These are phyloP conservation scores for Salvelinus fontinalis DNA, from an alignment of 2,113 vertebrate species.

Conservation along the genomic window DNA sequence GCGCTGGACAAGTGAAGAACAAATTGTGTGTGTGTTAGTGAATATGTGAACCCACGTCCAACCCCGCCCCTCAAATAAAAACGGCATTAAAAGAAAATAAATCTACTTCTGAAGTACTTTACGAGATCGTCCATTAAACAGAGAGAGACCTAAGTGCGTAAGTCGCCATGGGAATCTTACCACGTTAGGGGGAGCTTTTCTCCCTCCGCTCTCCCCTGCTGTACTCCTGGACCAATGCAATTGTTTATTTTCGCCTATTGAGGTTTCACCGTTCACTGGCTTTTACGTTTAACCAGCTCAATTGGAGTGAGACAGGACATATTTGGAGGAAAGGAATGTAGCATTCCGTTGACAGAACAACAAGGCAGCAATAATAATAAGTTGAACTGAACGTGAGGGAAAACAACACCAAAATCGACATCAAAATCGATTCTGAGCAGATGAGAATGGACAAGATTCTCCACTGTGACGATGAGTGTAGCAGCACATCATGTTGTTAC, in stretches of 20 bases:
- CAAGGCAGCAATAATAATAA: slow-evolving; percentile 51
- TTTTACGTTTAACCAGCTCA: slow-evolving; percentile 74
- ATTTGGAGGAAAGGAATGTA: slow-evolving; percentile 71
- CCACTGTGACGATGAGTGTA: slow-evolving; percentile 25
- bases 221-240: slow-evolving; percentile 70
- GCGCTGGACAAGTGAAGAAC: slow-evolving; percentile 62
- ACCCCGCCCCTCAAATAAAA: slow-evolving; percentile 64
- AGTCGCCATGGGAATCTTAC: slow-evolving; percentile 72
- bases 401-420: slow-evolving; percentile 5
- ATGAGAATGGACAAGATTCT: slow-evolving; percentile 33
- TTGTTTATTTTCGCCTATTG: slow-evolving; percentile 78
- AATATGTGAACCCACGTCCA: slow-evolving; percentile 44
- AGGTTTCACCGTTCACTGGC: slow-evolving; percentile 71
- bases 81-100: slow-evolving; percentile 56
- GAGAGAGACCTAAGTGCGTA: slow-evolving; percentile 55
- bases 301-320: slow-evolving; percentile 77
- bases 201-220: slow-evolving; percentile 62
- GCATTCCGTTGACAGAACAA: slow-evolving; percentile 57
- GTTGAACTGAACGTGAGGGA: slow-evolving; percentile 47
- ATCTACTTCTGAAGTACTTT: slow-evolving; percentile 67
- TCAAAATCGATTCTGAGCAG: slow-evolving; percentile 8
- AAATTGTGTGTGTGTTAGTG: slow-evolving; percentile 52
- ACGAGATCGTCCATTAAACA: slow-evolving; percentile 66
- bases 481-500: slow-evolving; percentile 54
- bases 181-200: slow-evolving; percentile 58